Percentiles rank a stretch among this genome's conserved stretches.
Evolutionary conservation across 2,888 invertebrate species (phyloP).

Genomic region (Bembecia ichneumoniformis): DNA sequence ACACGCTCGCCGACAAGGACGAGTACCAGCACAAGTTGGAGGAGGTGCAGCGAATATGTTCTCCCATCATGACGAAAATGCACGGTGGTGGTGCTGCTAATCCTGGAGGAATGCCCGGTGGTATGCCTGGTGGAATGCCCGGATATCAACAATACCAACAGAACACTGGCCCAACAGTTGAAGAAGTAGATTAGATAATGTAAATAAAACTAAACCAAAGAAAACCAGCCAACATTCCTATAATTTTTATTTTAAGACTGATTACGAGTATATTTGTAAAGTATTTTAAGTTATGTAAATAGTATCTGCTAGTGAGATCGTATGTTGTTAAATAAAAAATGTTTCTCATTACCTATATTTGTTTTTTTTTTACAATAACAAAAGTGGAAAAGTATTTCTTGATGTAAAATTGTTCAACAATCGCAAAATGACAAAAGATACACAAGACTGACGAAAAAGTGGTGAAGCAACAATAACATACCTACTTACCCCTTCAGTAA

Average conservation of each 20-base stretch:
- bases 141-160: not conserved
- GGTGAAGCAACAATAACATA: no score
- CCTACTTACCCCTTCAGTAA: no score
- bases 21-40: conserved; percentile 68
- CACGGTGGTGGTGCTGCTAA: conserved; percentile 65
- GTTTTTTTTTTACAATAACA: no score
- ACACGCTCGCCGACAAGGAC: conserved; percentile 69
- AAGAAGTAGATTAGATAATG: conserved; percentile 4
- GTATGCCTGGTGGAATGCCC: not conserved
- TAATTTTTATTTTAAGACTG: not conserved
- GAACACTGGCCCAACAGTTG: conserved; percentile 1
- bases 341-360: no score
- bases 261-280: no score
- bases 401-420: no score
- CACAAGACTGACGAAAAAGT: no score
- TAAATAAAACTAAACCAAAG: not conserved
- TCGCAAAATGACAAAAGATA: no score
- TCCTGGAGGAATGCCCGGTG: conserved; percentile 55
- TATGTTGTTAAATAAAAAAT: no score
- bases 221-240: not conserved
- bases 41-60: conserved; percentile 64
- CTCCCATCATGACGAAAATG: conserved; percentile 55
- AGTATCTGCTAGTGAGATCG: no score
- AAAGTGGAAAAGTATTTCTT: no score
- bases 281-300: no score